phyloP scores from a whole-genome alignment of 2,113 vertebrate genomes.

The Phaetusa simplex region DNA sequence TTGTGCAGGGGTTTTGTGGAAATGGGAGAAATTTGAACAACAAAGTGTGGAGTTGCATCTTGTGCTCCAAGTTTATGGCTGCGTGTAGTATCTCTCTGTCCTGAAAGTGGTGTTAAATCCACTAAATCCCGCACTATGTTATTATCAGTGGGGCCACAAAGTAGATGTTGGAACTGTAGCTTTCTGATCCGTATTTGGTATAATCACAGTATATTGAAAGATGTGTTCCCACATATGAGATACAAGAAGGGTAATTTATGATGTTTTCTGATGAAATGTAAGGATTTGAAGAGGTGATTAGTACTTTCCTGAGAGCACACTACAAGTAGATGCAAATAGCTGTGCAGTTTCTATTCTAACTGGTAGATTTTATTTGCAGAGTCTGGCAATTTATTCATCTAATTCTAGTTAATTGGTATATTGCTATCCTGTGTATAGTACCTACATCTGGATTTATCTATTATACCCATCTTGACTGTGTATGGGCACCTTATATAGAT shows the following conservation, averaged over 20 bases:
- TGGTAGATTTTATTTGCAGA: not conserved
- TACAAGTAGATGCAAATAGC: not conserved
- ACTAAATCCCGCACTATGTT: not conserved
- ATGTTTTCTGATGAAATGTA: not conserved
- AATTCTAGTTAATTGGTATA: slow-evolving; percentile 15
- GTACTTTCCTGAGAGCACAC: not conserved
- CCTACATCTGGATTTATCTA: not conserved
- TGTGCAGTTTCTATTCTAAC: not conserved
- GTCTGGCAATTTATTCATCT: not conserved
- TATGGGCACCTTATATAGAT: not conserved
- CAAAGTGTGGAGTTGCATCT: not conserved
- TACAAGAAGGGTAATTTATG: not conserved
- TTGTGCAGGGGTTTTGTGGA: not conserved
- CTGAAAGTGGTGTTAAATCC: not conserved
- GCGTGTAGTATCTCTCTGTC: not conserved
- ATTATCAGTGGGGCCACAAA: not conserved
- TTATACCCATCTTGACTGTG: not conserved
- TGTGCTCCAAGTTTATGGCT: not conserved
- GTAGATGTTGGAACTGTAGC: not conserved
- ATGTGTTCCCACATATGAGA: not conserved
- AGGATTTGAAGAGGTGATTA: not conserved
- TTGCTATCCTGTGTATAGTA: not conserved
- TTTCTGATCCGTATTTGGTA: not conserved
- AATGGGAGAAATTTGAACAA: not conserved
- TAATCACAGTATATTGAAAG: not conserved